Evolutionary conservation across 1,140 invertebrate genomes (phyloP), one percentile per base, ranked within the genome.

Genomic region (Calycopis cecrops): DNA sequence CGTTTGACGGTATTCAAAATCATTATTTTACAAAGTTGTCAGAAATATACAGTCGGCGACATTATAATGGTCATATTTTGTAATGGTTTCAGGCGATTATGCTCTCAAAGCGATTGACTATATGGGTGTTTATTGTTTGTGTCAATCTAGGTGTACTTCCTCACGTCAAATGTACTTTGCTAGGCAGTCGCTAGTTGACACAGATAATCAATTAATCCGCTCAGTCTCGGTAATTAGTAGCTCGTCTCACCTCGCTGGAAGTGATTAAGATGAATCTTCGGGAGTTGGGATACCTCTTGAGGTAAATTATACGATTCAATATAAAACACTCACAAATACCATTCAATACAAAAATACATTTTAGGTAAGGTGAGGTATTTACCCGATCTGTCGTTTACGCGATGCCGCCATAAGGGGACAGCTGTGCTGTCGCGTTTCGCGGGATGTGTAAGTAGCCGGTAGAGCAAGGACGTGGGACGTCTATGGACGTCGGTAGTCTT

Each of bases 171-270:
- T 18, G 35, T 52, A 52, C 59, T 57, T 63, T 59, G 58, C 58
- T 53, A 42, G 58, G 55, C 52, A 35, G 40, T 34, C 52, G 55
- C 62, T 59, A 59, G 63, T 65, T 69, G 74, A 73, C 72, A 73
- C 59, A 75, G 63, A 78, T 78, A 75, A 76, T 75, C 71, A 73
- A 78, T 78, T 75, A 74, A 69, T 70, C 62, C 56, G 66, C 58
- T 62, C 60, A 69, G 73, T 74, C 67, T 50, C 73, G 66, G 73
- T 64, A 72, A 80, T 80, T 76, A 78, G 69, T 64, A 65, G 59
- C 66, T 52, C 55, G 71, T 71, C 67, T 65, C 73, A 78, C 76
- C 71, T 76, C 73, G 61, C 63, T 67, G 67, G 52, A 48, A 67
- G 61, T 79, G 71, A 79, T 79, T 78, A 73, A 71, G 71, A 74